phyloP scores from a whole-genome alignment of 2,113 vertebrate genomes.

The Tetrax tetrax region DNA sequence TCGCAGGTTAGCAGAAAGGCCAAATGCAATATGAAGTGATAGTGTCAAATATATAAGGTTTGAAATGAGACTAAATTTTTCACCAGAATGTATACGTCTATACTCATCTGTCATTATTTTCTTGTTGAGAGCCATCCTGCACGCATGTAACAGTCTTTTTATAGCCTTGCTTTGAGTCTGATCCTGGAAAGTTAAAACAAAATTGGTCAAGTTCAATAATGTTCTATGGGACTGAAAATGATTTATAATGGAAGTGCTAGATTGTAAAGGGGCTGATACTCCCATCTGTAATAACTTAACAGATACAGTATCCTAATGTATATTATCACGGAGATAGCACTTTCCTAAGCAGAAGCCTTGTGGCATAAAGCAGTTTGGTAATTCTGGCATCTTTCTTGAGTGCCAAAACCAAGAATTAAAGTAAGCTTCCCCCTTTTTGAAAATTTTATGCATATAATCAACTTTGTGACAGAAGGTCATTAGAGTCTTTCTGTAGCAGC shows the following conservation, averaged over 20 bases:
- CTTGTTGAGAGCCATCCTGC: neutral
- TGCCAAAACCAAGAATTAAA: neutral
- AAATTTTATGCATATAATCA: neutral
- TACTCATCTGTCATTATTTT: neutral
- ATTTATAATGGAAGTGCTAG: neutral
- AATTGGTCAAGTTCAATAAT: neutral
- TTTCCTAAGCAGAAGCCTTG: neutral
- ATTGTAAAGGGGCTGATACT: neutral
- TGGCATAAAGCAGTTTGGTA: neutral
- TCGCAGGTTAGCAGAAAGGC: neutral
- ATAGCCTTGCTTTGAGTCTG: neutral
- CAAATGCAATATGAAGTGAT: neutral
- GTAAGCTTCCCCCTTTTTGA: neutral
- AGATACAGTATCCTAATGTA: neutral
- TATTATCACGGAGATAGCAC: neutral
- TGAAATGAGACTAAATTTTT: neutral
- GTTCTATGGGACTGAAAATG: neutral
- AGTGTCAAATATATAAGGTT: neutral
- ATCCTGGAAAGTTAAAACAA: neutral
- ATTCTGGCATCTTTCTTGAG: neutral
- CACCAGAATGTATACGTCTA: neutral
- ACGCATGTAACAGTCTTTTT: neutral
- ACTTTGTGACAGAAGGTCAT: neutral
- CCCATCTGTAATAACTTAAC: neutral
- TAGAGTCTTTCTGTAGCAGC: neutral